A percentile compares a stretch with the other conserved stretches of the same genome.
phyloP scores from a whole-genome alignment of 1,140 invertebrate genomes.

The Aphelenchoides fujianensis region DNA sequence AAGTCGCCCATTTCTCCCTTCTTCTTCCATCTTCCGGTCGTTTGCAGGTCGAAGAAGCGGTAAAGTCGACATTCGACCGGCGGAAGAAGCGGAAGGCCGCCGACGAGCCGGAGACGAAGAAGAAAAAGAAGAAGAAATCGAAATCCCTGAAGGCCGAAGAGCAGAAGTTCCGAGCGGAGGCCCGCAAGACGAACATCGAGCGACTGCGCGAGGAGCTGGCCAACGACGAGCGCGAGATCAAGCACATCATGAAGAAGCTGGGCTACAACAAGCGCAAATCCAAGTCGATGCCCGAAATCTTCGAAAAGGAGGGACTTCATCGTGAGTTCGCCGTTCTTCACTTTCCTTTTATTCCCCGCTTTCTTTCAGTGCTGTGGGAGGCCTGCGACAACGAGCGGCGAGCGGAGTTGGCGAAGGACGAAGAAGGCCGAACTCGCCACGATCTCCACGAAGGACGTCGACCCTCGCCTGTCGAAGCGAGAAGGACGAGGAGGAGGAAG shows the following conservation, averaged over 20 bases:
- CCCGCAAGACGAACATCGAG: not conserved
- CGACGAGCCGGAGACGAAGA: constrained; percentile 17
- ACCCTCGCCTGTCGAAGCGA: no score
- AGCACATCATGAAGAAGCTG: constrained; percentile 9
- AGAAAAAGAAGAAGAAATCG: constrained; percentile 14
- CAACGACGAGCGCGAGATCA: constrained; percentile 23
- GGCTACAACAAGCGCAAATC: constrained; percentile 19
- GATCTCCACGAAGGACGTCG: no score
- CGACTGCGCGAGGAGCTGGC: constrained; percentile 4
- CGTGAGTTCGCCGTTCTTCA: constrained; percentile 9
- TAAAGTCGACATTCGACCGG: no score
- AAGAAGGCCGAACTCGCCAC: no score
- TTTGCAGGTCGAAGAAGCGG: no score
- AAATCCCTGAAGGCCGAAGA: constrained; percentile 3
- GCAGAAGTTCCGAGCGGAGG: not conserved
- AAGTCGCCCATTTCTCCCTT: no score
- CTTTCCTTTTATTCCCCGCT: no score
- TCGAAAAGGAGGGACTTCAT: constrained; percentile 3
- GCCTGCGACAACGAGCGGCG: no score
- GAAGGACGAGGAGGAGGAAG: no score
- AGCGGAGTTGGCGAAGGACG: no score
- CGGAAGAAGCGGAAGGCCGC: no score
- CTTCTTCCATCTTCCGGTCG: no score
- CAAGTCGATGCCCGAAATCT: not conserved
- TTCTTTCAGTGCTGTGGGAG: constrained; percentile 25